These are phyloP conservation scores for Lepus americanus DNA, from an alignment of 2,113 vertebrate species.

Conservation along the genomic window DNA sequence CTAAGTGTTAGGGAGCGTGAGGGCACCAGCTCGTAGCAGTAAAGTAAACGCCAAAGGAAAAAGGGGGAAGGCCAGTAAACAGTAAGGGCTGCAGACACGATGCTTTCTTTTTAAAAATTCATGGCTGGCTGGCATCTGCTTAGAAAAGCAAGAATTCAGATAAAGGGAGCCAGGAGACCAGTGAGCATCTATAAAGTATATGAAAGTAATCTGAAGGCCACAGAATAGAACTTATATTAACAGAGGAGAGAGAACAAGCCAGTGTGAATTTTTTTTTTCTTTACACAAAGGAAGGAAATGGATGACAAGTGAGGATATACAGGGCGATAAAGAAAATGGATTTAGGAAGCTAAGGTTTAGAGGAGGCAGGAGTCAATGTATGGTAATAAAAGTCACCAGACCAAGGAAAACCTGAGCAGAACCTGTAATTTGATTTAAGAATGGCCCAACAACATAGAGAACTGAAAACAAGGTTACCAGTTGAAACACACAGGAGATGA, in stretches of 20 bases:
- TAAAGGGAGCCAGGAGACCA: not conserved
- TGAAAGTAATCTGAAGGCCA: constrained; percentile 29
- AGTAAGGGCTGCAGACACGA: not conserved
- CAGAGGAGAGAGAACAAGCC: constrained; percentile 13
- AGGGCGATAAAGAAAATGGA: constrained; percentile 8
- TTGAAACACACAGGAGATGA: not conserved
- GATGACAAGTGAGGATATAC: constrained; percentile 3
- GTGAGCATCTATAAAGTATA: constrained; percentile 38
- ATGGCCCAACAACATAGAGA: not conserved
- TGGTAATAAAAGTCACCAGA: not conserved
- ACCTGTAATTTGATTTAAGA: constrained; percentile 48
- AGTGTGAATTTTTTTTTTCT: not conserved
- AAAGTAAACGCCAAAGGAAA: constrained; percentile 51
- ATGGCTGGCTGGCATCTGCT: not conserved
- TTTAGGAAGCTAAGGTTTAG: constrained; percentile 46
- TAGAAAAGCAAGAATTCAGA: constrained; percentile 45
- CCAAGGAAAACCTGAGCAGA: constrained; percentile 46
- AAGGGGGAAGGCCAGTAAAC: not conserved
- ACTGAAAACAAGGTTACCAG: constrained; percentile 31
- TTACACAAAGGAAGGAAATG: constrained; percentile 6
- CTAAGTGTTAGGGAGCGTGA: not conserved
- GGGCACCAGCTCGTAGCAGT: not conserved
- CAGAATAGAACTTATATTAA: constrained; percentile 6
- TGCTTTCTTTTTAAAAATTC: not conserved
- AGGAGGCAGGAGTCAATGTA: not conserved